Base-by-base conservation (phyloP, 2,888 invertebrate genomes). In the Cephus sareptanus region DNA sequence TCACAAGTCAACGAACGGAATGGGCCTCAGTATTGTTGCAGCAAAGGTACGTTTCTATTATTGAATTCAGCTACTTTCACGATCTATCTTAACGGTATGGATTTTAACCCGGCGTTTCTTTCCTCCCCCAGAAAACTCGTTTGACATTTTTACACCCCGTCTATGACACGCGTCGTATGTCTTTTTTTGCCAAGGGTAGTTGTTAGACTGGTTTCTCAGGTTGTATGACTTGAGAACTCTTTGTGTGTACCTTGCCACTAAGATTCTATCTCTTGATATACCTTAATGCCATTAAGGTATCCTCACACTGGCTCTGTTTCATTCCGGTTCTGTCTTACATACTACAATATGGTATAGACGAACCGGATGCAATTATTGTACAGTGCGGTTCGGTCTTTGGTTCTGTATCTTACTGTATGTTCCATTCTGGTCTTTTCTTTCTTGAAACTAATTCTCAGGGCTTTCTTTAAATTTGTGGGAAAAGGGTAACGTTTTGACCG, bases 1-100 rank as follows among this genome's bases (percentile, higher is more conserved):
- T 82, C 96, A 97, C 90, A 99, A 99, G 93, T 97, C 98, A 88
- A 96, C 97, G 81, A 98, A 97, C 89, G 99, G 99, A 82, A 98
- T 99, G 96, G 99, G 99, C 15, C 94, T 99, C 86, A 99, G 98
- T 89, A 99, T 99, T 87, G 99, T 99, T 4, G 99, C 99, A 13
- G 99, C 99, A 35, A 98, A 98, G 94, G 97, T 96, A 89, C 88
- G 91, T 87, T 33, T 73, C 37, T 37, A 77, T 69, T 37, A 77
- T 76, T 13, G 15, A 40, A 56, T 56, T 23, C 23, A 56, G 56
- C 56, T 9, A 56, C 56, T 56, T 56, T 56, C 56, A 56, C 23
- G 23, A 56, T 56, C 56, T 23, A 23, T 56, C 56, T 23, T 23
- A 56, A 56, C 56, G 23, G 23, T 23, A 56, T 56, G 56, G 9